These are phyloP conservation scores for Cataglyphis rosenhaueri DNA, from an alignment of 2,888 invertebrate genomes.

Conservation along the genomic window DNA sequence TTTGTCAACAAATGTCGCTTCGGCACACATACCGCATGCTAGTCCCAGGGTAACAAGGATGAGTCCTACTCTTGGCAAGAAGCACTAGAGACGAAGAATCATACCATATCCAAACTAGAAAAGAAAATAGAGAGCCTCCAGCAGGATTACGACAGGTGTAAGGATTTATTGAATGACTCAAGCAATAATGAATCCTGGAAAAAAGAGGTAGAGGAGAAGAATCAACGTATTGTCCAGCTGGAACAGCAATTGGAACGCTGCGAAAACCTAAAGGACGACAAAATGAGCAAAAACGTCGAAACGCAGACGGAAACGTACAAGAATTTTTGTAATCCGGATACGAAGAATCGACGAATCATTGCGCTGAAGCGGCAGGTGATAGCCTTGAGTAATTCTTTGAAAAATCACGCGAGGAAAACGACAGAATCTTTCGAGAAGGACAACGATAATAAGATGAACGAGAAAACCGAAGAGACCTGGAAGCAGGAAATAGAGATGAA, in stretches of 20 bases:
- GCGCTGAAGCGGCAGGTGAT: neutral
- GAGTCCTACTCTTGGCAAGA: constrained; percentile 83
- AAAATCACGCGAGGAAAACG: neutral
- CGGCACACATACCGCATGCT: constrained; percentile 57
- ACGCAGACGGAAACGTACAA: neutral
- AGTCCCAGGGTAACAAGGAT: constrained; percentile 58
- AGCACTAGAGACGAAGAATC: constrained; percentile 83
- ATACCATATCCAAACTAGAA: constrained; percentile 86
- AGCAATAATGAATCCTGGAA: constrained; percentile 54
- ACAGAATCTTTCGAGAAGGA: constrained; percentile 43
- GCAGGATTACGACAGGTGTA: constrained; percentile 28
- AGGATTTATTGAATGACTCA: neutral
- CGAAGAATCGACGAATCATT: neutral
- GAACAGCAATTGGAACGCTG: constrained; percentile 52
- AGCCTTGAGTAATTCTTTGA: neutral
- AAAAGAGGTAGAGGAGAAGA: constrained; percentile 50
- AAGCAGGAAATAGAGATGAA: constrained; percentile 78
- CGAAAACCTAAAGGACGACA: constrained; percentile 9
- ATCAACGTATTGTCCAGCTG: constrained; percentile 56
- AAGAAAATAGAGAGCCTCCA: constrained; percentile 79
- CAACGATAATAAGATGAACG: constrained; percentile 8
- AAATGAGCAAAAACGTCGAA: neutral
- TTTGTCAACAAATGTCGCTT: constrained; percentile 26
- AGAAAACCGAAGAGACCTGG: constrained; percentile 57
- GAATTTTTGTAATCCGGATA: neutral